phyloP scores from a whole-genome alignment of 2,888 invertebrate genomes.

The Sicus ferrugineus region DNA sequence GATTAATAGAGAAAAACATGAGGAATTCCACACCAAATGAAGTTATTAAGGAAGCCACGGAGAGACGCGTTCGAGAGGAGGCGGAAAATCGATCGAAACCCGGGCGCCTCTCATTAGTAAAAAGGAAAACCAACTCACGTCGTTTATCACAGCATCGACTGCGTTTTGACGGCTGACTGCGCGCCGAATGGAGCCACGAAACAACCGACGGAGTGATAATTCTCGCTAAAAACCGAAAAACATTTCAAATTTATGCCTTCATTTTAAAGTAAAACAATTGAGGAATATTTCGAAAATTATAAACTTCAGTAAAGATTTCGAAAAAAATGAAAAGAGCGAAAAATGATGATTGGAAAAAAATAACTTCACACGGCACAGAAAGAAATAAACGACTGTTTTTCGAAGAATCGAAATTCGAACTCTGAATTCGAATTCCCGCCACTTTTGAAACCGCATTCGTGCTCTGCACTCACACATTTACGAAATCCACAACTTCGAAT shows the following conservation, averaged over 20 bases:
- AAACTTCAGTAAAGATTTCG: no score
- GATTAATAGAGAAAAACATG: no score
- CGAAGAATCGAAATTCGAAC: neutral
- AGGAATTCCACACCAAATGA: slow-evolving; percentile 36
- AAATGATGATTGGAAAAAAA: no score
- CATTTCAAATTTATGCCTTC: neutral
- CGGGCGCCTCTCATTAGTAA: neutral
- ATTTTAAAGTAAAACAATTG: no score
- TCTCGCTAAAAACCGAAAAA: neutral
- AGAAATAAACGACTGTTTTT: neutral
- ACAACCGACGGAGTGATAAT: neutral
- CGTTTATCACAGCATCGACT: slow-evolving; percentile 55
- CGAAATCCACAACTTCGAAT: neutral
- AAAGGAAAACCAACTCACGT: slow-evolving; percentile 47
- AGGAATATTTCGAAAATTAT: no score
- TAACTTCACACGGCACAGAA: no score
- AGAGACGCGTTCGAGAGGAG: neutral
- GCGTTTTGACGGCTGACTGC: slow-evolving; percentile 45
- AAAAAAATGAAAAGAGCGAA: no score
- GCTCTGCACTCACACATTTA: neutral
- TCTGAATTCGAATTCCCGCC: neutral
- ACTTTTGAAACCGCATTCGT: neutral
- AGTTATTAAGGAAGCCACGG: slow-evolving; percentile 46
- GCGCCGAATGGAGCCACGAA: slow-evolving; percentile 41
- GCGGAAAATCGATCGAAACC: neutral